Conservation (phyloP, 2,113 vertebrate species). For the Sisor rabdophorus region DNA sequence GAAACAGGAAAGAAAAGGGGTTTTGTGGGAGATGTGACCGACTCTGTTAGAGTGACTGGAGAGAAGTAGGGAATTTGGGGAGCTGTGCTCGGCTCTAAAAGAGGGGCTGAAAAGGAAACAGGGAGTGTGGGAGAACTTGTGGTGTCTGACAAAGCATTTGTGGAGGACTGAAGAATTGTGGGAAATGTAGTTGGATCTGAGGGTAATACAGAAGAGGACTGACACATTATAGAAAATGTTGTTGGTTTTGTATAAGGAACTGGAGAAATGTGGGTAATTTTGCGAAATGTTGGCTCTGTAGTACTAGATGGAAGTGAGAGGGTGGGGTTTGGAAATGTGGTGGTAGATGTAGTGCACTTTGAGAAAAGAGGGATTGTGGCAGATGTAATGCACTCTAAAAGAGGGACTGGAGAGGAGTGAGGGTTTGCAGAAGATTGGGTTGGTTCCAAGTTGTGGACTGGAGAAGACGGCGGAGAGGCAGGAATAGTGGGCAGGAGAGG, state of each 20-base stretch:
- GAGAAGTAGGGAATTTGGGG: background rate
- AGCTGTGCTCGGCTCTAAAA: background rate
- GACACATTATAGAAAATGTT: background rate
- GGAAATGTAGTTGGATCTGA: background rate
- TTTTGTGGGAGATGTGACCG: background rate
- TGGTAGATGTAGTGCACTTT: background rate
- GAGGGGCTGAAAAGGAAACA: conserved; percentile 38
- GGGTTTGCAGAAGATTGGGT: conserved; percentile 28
- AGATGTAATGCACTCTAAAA: background rate
- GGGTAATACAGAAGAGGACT: conserved; percentile 14
- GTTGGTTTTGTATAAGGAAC: background rate
- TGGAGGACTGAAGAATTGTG: conserved; percentile 46
- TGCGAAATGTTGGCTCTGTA: background rate
- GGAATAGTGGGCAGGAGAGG: conserved; percentile 42
- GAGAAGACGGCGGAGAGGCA: conserved; percentile 41
- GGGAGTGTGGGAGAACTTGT: too few relatives aligned
- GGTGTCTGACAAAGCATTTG: background rate
- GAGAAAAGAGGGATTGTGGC: background rate
- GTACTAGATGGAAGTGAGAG: background rate
- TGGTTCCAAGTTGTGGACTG: background rate
- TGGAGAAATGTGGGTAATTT: background rate
- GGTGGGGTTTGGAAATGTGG: background rate
- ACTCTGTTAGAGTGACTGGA: background rate
- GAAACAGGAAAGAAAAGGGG: background rate
- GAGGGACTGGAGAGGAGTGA: conserved; percentile 46